Evolutionary conservation across 2,113 vertebrate genomes (phyloP).

Genomic region (Tauraco erythrolophus): DNA sequence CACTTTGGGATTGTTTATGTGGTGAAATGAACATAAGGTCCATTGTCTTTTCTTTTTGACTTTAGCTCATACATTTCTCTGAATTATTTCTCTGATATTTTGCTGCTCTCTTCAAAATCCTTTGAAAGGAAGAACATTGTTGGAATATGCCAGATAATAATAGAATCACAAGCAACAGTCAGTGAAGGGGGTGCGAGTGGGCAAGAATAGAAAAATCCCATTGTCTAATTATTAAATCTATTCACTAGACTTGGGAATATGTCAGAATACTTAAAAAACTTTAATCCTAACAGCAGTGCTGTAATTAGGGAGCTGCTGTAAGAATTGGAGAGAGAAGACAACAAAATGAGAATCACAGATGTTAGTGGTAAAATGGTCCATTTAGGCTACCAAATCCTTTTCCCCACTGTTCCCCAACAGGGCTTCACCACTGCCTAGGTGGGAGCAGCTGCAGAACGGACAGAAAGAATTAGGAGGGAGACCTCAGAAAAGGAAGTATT

Average conservation of each 20-base stretch:
- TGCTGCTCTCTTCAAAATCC: not conserved
- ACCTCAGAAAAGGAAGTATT: not conserved
- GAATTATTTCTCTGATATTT: not conserved
- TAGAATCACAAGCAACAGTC: slow-evolving; percentile 1
- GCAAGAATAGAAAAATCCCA: slow-evolving; percentile 34
- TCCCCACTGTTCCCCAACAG: not conserved
- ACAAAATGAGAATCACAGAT: not conserved
- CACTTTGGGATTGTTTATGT: not conserved
- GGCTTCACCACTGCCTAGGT: not conserved
- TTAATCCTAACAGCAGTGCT: not conserved
- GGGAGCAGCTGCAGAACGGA: not conserved
- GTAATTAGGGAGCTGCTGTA: not conserved
- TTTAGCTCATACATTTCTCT: not conserved
- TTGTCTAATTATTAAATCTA: slow-evolving; percentile 8
- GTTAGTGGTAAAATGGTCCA: not conserved
- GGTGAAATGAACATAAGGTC: not conserved
- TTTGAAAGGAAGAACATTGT: not conserved
- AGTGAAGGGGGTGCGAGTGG: not conserved
- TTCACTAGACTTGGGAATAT: slow-evolving; percentile 22
- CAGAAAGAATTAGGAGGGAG: not conserved
- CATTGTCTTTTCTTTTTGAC: not conserved
- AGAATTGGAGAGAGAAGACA: not conserved
- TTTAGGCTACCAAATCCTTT: not conserved
- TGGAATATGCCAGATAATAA: slow-evolving; percentile 18
- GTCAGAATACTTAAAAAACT: not conserved